Percentiles rank a stretch among this genome's conserved stretches.
phyloP scores from a whole-genome alignment of 1,140 invertebrate species.

The Whitmania pigra region DNA sequence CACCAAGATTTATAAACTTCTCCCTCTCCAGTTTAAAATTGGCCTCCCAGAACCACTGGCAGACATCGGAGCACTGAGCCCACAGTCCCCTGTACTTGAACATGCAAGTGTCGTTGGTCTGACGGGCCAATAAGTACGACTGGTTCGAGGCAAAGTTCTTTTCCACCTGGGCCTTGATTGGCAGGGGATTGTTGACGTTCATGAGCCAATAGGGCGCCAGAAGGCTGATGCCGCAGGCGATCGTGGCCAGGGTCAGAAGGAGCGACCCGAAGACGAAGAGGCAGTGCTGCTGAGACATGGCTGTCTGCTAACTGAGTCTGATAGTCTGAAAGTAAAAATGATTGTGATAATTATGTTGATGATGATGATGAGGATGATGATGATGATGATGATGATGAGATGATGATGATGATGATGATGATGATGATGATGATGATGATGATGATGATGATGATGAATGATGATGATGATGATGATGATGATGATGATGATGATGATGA shows the following conservation, averaged over 20 bases:
- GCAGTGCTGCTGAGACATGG: constrained; percentile 11
- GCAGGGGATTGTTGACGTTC: not conserved
- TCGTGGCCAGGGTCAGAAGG: not conserved
- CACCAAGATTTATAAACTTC: constrained; percentile 13
- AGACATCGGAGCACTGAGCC: constrained; percentile 12
- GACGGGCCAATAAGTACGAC: not conserved
- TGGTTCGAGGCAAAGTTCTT: not conserved
- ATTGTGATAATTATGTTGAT: not conserved
- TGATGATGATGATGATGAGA: not conserved
- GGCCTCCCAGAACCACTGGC: constrained; percentile 20
- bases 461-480: too few relatives aligned
- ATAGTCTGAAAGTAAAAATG: too few relatives aligned
- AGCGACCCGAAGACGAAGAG: constrained; percentile 15
- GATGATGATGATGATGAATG: not conserved
- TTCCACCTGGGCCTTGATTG: not conserved
- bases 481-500: too few relatives aligned
- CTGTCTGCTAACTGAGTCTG: not conserved
- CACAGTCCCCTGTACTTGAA: constrained; percentile 15
- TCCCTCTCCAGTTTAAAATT: constrained; percentile 7
- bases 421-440: not conserved
- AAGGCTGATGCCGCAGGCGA: constrained; percentile 16
- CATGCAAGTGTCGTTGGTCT: constrained; percentile 4
- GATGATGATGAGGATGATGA: not conserved
- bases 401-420: too few relatives aligned
- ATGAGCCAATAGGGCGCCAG: constrained; percentile 12